phyloP scores from a whole-genome alignment of 2,888 invertebrate species.

The Escarpia spicata region DNA sequence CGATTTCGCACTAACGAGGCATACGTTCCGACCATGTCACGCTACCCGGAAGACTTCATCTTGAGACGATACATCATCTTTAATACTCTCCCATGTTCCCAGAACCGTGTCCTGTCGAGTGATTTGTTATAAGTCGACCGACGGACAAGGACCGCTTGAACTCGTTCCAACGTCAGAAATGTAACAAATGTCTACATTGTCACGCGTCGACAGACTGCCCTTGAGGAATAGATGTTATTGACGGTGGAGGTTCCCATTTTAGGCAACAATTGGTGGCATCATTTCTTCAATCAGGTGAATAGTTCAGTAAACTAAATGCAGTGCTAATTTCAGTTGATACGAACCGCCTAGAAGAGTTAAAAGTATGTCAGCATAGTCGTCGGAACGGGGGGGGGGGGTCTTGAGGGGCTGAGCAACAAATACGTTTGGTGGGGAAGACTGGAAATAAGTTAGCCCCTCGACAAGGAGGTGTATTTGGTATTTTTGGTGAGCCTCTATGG shows the following conservation, averaged over 20 bases:
- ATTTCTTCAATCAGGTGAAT: not conserved
- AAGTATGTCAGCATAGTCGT: not conserved
- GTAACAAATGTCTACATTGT: not conserved
- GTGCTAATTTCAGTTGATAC: not conserved
- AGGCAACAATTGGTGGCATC: not conserved
- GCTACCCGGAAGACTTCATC: not conserved
- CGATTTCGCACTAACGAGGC: not conserved
- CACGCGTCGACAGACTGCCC: not conserved
- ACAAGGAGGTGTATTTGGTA: no score
- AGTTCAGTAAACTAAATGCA: not conserved
- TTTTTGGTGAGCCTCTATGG: no score
- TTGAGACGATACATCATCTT: not conserved
- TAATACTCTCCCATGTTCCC: not conserved
- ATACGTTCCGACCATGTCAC: not conserved
- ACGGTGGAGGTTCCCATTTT: no score
- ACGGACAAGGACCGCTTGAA: not conserved
- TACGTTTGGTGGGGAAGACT: no score
- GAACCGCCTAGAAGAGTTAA: not conserved
- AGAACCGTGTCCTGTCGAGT: not conserved
- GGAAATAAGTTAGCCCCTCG: no score
- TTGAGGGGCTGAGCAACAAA: no score
- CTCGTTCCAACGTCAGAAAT: not conserved
- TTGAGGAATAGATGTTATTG: not conserved
- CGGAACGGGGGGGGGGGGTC: no score
- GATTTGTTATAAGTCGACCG: not conserved